These are phyloP conservation scores for Pachypanchax playfairii DNA, from an alignment of 2,113 vertebrate genomes.

Conservation along the genomic window DNA sequence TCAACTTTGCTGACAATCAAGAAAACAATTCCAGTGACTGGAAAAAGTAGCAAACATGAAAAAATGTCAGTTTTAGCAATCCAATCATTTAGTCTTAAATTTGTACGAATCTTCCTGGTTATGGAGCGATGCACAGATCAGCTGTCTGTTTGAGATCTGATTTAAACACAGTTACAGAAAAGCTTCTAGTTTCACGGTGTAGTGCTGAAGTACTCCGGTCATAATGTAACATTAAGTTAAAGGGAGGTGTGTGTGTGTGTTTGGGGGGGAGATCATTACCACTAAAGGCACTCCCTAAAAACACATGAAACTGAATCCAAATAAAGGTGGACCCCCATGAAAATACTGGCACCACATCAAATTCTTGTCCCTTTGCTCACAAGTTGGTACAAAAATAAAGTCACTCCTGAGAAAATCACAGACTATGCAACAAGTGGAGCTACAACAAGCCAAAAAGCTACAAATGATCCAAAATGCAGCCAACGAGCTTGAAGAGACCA, in stretches of 20 bases:
- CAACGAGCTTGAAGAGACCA: constrained; percentile 19
- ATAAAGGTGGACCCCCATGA: constrained; percentile 4
- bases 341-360: constrained; percentile 53
- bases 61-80: constrained; percentile 49
- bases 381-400: constrained; percentile 34
- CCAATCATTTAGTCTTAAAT: constrained; percentile 68
- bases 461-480: constrained; percentile 20
- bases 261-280: constrained; percentile 18
- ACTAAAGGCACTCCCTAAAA: constrained; percentile 66
- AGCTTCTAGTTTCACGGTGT: constrained; percentile 67
- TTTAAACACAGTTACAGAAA: constrained; percentile 66
- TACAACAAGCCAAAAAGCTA: constrained; percentile 25
- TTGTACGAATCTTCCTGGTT: constrained; percentile 55
- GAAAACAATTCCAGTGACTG: constrained; percentile 70
- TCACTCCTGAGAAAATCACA: constrained; percentile 55
- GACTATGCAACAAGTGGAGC: constrained; percentile 43
- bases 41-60: constrained; percentile 68
- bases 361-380: constrained; percentile 61
- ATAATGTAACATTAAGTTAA: constrained; percentile 57
- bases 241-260: constrained; percentile 32
- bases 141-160: constrained; percentile 60
- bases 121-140: constrained; percentile 77
- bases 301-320: constrained; percentile 48
- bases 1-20: constrained; percentile 72
- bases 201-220: constrained; percentile 73